Conservation (phyloP, 2,888 invertebrate genomes). For the Patella ulyssiponensis region DNA sequence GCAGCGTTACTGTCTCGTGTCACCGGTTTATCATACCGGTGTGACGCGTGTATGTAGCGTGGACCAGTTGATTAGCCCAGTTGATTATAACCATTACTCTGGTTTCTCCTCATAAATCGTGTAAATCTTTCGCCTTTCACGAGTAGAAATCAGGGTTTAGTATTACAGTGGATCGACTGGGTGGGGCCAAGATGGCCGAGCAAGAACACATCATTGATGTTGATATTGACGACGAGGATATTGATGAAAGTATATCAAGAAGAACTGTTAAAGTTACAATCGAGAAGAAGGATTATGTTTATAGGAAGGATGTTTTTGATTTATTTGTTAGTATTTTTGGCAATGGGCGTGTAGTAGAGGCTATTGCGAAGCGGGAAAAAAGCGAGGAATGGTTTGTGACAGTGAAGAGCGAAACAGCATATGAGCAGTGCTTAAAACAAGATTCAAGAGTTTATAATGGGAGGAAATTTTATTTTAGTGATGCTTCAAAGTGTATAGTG, state of each 20-base stretch:
- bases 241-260: background rate
- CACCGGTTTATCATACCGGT: too few species aligned
- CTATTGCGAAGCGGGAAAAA: background rate
- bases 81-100: too few species aligned
- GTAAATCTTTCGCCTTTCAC: too few species aligned
- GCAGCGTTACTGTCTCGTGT: too few species aligned
- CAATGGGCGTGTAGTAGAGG: background rate
- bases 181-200: too few species aligned
- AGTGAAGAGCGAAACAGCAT: background rate
- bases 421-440: too few species aligned
- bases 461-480: background rate
- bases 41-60: too few species aligned
- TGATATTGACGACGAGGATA: background rate
- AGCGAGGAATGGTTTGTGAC: background rate
- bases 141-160: too few species aligned
- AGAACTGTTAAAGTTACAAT: background rate
- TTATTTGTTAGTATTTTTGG: background rate
- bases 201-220: background rate
- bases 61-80: too few species aligned
- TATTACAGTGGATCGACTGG: too few species aligned
- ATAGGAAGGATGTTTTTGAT: background rate
- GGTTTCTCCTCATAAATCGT: too few species aligned
- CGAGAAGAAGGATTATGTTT: background rate
- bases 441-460: too few species aligned
- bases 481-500: background rate